phyloP scores from a whole-genome alignment of 1,140 invertebrate genomes.

The Drosophila lini region DNA sequence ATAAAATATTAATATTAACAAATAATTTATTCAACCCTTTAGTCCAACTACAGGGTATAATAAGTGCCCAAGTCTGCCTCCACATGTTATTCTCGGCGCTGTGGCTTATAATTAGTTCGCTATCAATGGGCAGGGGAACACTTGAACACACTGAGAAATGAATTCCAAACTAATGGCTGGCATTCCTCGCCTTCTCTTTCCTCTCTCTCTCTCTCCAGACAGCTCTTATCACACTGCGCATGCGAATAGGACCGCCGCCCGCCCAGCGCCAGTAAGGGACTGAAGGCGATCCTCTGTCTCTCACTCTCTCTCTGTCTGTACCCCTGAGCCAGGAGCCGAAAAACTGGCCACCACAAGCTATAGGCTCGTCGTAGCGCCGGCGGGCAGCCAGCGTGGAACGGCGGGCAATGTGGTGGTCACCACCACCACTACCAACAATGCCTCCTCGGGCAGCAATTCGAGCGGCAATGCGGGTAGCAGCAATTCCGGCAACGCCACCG shows the following conservation, averaged over 20 bases:
- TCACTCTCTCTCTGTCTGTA: not conserved
- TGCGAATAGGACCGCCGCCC: conserved; percentile 36
- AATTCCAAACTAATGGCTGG: not conserved
- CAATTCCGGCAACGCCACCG: conserved; percentile 36
- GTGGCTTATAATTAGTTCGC: conserved; percentile 13
- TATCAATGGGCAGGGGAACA: conserved; percentile 7
- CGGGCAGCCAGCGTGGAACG: conserved; percentile 56
- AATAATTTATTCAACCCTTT: not conserved
- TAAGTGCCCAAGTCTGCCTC: not conserved
- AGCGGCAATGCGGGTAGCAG: conserved; percentile 10
- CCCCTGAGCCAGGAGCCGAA: conserved; percentile 17
- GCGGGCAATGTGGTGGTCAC: conserved; percentile 56
- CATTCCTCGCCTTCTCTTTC: not conserved
- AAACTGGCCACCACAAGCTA: conserved; percentile 77
- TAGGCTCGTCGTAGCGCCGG: conserved; percentile 70
- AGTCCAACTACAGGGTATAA: not conserved
- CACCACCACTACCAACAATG: conserved; percentile 32
- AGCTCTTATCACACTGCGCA: conserved; percentile 49
- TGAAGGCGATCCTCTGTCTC: conserved; percentile 11
- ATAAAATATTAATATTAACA: not conserved
- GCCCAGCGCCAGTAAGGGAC: conserved; percentile 4
- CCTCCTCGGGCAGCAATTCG: conserved; percentile 22
- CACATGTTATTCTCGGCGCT: not conserved
- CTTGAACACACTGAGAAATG: not conserved
- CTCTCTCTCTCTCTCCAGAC: conserved; percentile 2